Evolutionary conservation across 92 coral and sea anemone species (phyloP).

Genomic region (Palythoa grandis): DNA sequence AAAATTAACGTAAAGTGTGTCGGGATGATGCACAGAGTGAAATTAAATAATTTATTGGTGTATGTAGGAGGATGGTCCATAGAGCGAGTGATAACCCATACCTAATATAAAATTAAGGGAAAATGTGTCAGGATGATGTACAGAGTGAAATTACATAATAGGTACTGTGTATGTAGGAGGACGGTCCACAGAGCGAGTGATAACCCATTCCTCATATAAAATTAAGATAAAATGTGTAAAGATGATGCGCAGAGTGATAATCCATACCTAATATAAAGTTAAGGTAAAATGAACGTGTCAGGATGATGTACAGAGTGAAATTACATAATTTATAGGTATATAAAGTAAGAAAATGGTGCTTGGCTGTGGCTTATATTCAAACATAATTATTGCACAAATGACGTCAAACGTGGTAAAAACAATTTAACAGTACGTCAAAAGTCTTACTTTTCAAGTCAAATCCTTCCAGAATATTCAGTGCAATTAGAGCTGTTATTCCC

Average conservation of each 20-base stretch:
- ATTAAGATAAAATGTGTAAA: slow-evolving; percentile 41
- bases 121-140: slow-evolving; percentile 67
- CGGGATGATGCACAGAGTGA: background rate
- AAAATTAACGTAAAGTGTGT: background rate
- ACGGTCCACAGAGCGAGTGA: slow-evolving; percentile 79
- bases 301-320: slow-evolving; percentile 33
- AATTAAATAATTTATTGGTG: too few species aligned
- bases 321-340: too few species aligned
- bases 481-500: slow-evolving; percentile 88
- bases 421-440: too few species aligned
- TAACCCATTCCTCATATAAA: slow-evolving; percentile 72
- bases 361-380: background rate
- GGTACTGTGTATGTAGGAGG: too few species aligned
- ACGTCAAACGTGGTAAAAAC: too few species aligned
- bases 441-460: slow-evolving; percentile 78
- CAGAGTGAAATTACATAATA: background rate
- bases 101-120: slow-evolving; percentile 37
- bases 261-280: background rate
- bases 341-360: background rate
- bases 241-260: slow-evolving; percentile 79
- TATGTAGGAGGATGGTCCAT: background rate
- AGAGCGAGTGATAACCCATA: slow-evolving; percentile 80
- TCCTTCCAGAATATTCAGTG: slow-evolving; percentile 89
- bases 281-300: slow-evolving; percentile 35
- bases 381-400: too few species aligned